Percentiles rank a stretch among this genome's conserved stretches.
phyloP scores from a whole-genome alignment of 2,888 invertebrate species.

The Amphipoea lucens region DNA sequence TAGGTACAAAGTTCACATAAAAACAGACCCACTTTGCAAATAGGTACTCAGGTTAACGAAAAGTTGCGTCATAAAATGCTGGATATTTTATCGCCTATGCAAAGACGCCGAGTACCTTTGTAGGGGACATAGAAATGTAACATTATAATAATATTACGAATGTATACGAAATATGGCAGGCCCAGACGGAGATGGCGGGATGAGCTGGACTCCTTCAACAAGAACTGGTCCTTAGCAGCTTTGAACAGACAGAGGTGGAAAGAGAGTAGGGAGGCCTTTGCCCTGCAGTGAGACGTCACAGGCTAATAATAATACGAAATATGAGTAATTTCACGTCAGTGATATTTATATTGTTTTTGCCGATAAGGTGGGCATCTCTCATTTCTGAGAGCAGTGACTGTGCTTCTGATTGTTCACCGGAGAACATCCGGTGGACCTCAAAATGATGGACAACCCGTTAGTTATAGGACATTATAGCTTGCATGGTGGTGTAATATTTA shows the following conservation, averaged over 20 bases:
- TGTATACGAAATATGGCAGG: slow-evolving; percentile 6
- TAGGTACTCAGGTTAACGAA: slow-evolving; percentile 18
- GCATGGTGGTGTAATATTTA: not conserved
- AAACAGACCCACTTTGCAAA: slow-evolving; percentile 26
- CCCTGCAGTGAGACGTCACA: too few species aligned
- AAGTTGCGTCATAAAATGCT: slow-evolving; percentile 20
- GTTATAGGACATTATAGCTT: not conserved
- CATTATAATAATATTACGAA: not conserved
- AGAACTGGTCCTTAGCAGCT: too few species aligned
- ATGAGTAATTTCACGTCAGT: slow-evolving; percentile 22
- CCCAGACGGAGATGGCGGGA: too few species aligned
- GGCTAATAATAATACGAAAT: not conserved
- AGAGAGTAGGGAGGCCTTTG: too few species aligned
- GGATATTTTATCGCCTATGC: slow-evolving; percentile 30
- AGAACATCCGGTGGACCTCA: not conserved
- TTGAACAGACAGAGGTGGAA: too few species aligned
- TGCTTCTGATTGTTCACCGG: not conserved
- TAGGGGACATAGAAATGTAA: not conserved
- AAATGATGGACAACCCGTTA: not conserved
- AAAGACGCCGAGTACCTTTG: slow-evolving; percentile 2
- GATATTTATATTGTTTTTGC: slow-evolving; percentile 11
- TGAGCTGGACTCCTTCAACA: too few species aligned
- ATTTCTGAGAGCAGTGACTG: slow-evolving; percentile 19
- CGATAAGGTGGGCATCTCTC: slow-evolving; percentile 24
- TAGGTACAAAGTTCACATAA: slow-evolving; percentile 10